Conservation (phyloP, 1,140 invertebrate genomes). For the Mamestra configurata region DNA sequence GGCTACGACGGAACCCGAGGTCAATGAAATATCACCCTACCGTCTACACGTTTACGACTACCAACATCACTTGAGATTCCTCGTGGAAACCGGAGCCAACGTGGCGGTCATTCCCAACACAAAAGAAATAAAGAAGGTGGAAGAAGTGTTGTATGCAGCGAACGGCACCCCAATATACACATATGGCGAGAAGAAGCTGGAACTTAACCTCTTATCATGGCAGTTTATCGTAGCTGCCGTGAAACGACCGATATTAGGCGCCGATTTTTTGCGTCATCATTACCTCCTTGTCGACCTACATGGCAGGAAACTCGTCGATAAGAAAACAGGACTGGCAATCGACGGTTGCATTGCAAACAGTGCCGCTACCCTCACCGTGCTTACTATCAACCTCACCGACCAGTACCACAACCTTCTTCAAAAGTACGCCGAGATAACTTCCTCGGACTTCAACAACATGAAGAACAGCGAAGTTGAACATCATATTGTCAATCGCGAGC, state of each 20-base stretch:
- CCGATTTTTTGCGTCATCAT: background rate
- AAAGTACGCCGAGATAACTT: too few relatives aligned
- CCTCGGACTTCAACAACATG: too few relatives aligned
- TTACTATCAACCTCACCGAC: background rate
- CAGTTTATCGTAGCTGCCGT: background rate
- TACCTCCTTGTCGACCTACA: background rate
- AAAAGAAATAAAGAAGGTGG: background rate
- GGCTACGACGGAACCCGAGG: background rate
- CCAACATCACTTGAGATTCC: background rate
- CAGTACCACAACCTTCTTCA: too few relatives aligned
- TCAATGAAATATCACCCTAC: background rate
- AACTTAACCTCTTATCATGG: background rate
- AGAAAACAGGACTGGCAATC: background rate
- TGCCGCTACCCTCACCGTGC: background rate
- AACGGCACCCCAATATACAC: background rate
- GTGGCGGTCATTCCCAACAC: too few relatives aligned
- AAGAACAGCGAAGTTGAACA: background rate
- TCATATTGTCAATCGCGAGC: background rate
- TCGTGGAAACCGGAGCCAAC: background rate
- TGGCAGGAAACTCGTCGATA: background rate
- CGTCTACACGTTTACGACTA: background rate
- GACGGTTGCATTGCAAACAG: background rate
- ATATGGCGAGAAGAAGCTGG: background rate
- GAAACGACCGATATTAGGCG: background rate
- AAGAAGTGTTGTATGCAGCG: background rate